Base-by-base conservation (phyloP, 1,140 invertebrate genomes). In the Acromyrmex heyeri region DNA sequence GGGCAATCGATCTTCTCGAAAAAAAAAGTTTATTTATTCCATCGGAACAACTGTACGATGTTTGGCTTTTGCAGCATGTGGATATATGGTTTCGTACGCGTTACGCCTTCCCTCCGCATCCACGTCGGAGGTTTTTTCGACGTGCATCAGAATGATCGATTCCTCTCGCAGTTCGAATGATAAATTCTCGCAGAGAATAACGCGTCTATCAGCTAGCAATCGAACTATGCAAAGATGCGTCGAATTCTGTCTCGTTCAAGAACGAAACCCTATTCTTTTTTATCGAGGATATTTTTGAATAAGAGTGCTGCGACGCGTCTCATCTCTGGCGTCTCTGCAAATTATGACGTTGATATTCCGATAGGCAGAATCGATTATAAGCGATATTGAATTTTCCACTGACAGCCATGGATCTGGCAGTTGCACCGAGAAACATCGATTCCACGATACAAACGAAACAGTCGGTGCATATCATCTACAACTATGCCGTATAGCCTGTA, bases 391-490 rank as follows among this genome's bases (percentile, higher is more conserved):
- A 27, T 73, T 62, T 75, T 73, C 55, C 38, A 72, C 16, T 10
- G 34, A 18, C 38, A 75, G 24, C 27, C 27, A 59, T 73, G 79
- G 55, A 73, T 73, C 18, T 75, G 69, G 79, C 79, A 75, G 44
- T 50, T 83, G 69, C 24, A 75, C 50, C 55, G 79, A 50, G 69
- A 83, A 83, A 83, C 27, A 69, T 83, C 79, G 55, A 83, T 83
- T 83, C 55, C 55, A 83, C 18, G 55, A 14, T n/a, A 83, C 55
- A 83, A 83, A 83, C 38, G 53, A 83, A 73, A 83, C 79, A 83
- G 38, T 73, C 69, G 38, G 55, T 73, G 55, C 67, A 73, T 83
- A 83, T 48, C 38, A 12, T n/a, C 55, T 83, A 50, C 8, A 62
- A 61, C 67, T 14, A 73, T 57, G 24, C 67, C 21, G 24, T 14